Percentiles rank a stretch among this genome's conserved stretches.
These are phyloP conservation scores for Mesopsocus fuscifrons DNA, from an alignment of 2,888 invertebrate species.

Conservation along the genomic window DNA sequence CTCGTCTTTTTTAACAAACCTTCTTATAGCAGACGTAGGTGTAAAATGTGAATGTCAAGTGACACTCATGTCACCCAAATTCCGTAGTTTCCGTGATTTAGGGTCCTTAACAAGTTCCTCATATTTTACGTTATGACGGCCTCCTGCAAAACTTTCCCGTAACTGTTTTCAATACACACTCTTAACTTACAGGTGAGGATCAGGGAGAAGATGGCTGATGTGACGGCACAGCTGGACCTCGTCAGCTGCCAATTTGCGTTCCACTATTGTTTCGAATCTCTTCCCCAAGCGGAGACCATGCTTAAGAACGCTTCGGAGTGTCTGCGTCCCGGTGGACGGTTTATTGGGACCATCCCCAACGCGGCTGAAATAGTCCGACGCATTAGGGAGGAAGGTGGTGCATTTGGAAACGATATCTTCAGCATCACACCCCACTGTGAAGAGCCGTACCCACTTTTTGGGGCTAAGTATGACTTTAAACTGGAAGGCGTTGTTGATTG, in stretches of 20 bases:
- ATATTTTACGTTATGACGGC: too few species aligned
- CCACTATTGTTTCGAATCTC: slow-evolving; percentile 88
- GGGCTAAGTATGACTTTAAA: slow-evolving; percentile 88
- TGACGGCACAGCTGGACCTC: slow-evolving; percentile 62
- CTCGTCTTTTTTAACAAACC: background rate
- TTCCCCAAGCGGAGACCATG: slow-evolving; percentile 80
- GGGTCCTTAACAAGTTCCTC: too few species aligned
- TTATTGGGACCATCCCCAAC: slow-evolving; percentile 93
- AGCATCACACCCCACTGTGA: slow-evolving; percentile 48
- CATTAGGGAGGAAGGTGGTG: slow-evolving; percentile 36
- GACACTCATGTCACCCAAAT: too few species aligned
- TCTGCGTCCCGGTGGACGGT: slow-evolving; percentile 76
- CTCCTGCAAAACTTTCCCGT: too few species aligned
- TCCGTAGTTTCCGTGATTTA: too few species aligned
- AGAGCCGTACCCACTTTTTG: slow-evolving; percentile 61
- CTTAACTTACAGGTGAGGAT: slow-evolving; percentile 37
- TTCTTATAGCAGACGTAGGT: background rate
- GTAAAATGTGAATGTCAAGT: too few species aligned
- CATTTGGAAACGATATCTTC: slow-evolving; percentile 65
- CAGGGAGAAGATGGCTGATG: slow-evolving; percentile 57
- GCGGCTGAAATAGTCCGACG: slow-evolving; percentile 72
- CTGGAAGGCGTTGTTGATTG: slow-evolving; percentile 94
- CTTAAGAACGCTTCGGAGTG: slow-evolving; percentile 81
- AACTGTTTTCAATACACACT: too few species aligned
- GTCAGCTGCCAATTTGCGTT: slow-evolving; percentile 97